Evolutionary conservation across 1,140 invertebrate species (phyloP), one percentile per base, ranked within the genome.

Genomic region (Chlorops oryzae): DNA sequence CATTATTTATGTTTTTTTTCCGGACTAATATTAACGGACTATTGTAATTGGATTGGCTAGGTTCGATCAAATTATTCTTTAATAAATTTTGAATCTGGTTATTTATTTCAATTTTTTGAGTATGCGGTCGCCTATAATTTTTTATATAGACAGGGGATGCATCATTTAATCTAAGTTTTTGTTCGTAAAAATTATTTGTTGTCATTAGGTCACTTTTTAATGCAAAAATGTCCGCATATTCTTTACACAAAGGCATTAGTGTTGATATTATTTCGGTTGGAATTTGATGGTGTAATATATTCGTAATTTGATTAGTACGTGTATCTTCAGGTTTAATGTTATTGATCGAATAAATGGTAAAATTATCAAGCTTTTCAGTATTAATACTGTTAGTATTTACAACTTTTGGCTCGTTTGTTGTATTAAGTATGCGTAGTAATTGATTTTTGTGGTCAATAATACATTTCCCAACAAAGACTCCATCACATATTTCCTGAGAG

Each of bases 61-160:
- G 27, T 46, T 46, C 44, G 4, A 46, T 46, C 13, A 46, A 46
- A 28, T 47, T n/a, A 37, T 47, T 47, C 22, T 47, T 3, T 13
- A 47, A 32, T 47, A 47, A 47, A 17, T n/a, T 7, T n/a, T 32
- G 15, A 21, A 47, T 34, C 17, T 47, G 45, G 7, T 34, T 35
- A 32, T 35, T 47, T 35, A 25, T 3, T 25, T 21, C n/a, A n/a
- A n/a, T n/a, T 35, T 23, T 47, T 18, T 47, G 45, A 32, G 45
- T 13, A 15, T 34, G 17, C 10, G 27, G 25, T 15, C 20, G 20
- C 28, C 44, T 46, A 7, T 46, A n/a, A n/a, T n/a, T n/a, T n/a
- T n/a, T n/a, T n/a, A n/a, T n/a, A n/a, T n/a, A n/a, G n/a, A n/a
- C n/a, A 46, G 34, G 39, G n/a, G 39, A 41, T 5, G 10, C 24